Evolutionary conservation across 2,113 vertebrate species (phyloP).

Genomic region (Tyto alba): DNA sequence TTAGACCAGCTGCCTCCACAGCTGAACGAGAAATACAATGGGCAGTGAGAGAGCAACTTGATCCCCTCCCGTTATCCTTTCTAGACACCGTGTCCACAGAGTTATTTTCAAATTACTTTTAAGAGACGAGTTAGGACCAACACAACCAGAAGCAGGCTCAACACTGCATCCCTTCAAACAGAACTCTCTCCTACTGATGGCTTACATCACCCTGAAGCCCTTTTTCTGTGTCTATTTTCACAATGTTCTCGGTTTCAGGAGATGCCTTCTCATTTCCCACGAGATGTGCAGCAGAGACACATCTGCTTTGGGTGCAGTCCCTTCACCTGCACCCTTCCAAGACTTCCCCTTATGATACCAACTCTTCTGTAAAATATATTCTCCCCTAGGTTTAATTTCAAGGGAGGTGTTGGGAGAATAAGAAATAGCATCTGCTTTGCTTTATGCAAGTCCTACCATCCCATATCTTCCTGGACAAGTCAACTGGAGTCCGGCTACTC

Average conservation of each 20-base stretch:
- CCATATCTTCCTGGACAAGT: not conserved
- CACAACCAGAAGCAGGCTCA: not conserved
- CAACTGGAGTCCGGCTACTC: not conserved
- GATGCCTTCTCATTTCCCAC: not conserved
- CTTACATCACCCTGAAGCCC: not conserved
- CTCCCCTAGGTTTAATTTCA: not conserved
- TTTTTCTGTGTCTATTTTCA: not conserved
- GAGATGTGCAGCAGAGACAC: not conserved
- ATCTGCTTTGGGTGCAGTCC: not conserved
- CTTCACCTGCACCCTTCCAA: not conserved
- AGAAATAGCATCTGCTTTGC: not conserved
- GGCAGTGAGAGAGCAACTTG: not conserved
- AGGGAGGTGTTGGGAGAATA: not conserved
- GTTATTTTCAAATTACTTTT: not conserved
- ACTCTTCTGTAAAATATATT: not conserved
- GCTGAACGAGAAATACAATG: not conserved
- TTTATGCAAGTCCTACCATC: not conserved
- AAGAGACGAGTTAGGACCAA: not conserved
- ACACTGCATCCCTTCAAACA: not conserved
- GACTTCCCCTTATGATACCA: not conserved
- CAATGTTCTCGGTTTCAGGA: not conserved
- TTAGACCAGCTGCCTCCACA: not conserved
- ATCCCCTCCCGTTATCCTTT: not conserved
- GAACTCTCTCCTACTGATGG: not conserved
- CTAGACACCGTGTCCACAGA: not conserved